Conservation (phyloP, 2,113 vertebrate genomes). For the Marcusenius ussheri region DNA sequence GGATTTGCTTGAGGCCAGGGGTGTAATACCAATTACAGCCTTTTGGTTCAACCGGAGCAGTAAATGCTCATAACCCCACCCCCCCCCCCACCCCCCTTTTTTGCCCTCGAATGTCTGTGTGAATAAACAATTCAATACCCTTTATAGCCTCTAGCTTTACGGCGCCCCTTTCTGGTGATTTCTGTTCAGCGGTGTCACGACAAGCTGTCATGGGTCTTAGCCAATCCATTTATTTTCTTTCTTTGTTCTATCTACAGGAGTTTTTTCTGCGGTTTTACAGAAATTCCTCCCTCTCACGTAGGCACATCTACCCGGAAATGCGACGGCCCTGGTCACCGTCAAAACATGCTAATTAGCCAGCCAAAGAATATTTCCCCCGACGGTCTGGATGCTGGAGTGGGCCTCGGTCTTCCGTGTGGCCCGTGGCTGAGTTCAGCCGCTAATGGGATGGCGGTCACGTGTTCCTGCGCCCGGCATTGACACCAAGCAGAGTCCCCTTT, state of each 20-base stretch:
- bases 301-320: background rate
- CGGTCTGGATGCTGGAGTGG: background rate
- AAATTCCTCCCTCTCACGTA: background rate
- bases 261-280: background rate
- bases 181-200: background rate
- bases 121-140: background rate
- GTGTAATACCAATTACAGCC: slow-evolving; percentile 50
- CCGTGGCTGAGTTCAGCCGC: background rate
- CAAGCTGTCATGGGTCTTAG: background rate
- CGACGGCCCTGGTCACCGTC: background rate
- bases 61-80: background rate
- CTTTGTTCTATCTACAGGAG: background rate
- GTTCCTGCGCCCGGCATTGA: background rate
- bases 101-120: background rate
- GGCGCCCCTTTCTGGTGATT: background rate
- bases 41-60: slow-evolving; percentile 25
- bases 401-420: background rate
- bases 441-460: background rate
- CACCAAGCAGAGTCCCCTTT: background rate
- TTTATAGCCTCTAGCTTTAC: background rate
- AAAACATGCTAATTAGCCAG: background rate
- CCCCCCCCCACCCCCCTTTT: background rate
- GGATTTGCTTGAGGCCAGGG: slow-evolving; percentile 6
- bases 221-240: background rate
- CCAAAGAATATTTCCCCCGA: background rate